Evolutionary conservation across 2,888 invertebrate genomes (phyloP), one percentile per base, ranked within the genome.

Genomic region (Cephus runcator): DNA sequence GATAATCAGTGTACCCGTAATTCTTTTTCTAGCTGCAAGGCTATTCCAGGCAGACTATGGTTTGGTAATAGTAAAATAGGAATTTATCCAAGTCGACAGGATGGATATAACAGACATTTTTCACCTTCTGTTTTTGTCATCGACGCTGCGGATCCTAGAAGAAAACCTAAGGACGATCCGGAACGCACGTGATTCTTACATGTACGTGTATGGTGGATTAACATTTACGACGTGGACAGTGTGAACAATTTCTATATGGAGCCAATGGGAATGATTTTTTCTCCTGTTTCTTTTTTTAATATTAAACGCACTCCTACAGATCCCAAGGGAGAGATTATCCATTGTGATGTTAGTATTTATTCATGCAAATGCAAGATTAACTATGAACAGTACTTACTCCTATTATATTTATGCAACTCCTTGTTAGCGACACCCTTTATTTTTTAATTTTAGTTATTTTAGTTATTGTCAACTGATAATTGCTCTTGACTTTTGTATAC

Each of bases 111-210:
- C 83, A n/a, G 85, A 83, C 31, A 81, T 56, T 56, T 77, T 35
- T 83, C 85, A 31, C 87, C 88, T 11, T 82, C 85, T 31, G 86
- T 88, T 81, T 82, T 86, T 31, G 77, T 88, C 12, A 75, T 88
- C 69, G 86, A 87, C 75, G 79, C 86, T 9, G 77, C 81, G n/a
- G 87, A 89, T 84, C 88, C 88, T 4, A 87, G 89, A 79, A 88
- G 90, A 82, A 88, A 84, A 73, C 90, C 85, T 30, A 89, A 88
- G 78, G 89, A 90, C 31, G 90, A 90, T 81, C 89, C 90, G 34
- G 87, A 88, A 82, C 84, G 86, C 71, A 71, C 30, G 71, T 71
- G 34, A 71, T 56, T 56, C 9, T 56, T 56, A 56, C 9, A 56
- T 36, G 4, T 36, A 15, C 36, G 36, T 12, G 12, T 12, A 35